Percentiles rank a stretch among this genome's conserved stretches.
phyloP scores from a whole-genome alignment of 2,888 invertebrate genomes.

The Drosophila falleni region DNA sequence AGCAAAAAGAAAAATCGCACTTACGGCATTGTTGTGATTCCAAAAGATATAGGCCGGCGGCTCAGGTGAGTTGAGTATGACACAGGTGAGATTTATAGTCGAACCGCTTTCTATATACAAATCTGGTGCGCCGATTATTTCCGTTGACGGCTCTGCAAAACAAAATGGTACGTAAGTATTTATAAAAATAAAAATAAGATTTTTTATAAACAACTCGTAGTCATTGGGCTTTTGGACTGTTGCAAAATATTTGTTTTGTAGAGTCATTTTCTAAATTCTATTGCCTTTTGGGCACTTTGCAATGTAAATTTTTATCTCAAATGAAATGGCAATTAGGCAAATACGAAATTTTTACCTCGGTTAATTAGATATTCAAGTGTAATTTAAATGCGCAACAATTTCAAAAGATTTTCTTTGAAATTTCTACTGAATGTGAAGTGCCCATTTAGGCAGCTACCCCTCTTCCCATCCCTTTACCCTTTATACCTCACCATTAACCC shows the following conservation, averaged over 20 bases:
- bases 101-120: slow-evolving; percentile 96
- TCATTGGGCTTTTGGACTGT: slow-evolving; percentile 2
- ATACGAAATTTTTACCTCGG: slow-evolving; percentile 30
- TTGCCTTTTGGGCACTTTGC: slow-evolving; percentile 7
- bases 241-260: slow-evolving; percentile 9
- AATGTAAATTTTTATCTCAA: slow-evolving; percentile 36
- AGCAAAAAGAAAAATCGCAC: slow-evolving; percentile 79
- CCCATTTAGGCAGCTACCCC: neutral
- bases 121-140: slow-evolving; percentile 96
- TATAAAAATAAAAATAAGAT: neutral
- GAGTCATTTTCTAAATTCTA: slow-evolving; percentile 19
- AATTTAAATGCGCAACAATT: slow-evolving; percentile 57
- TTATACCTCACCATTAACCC: neutral
- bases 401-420: slow-evolving; percentile 50
- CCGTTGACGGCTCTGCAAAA: slow-evolving; percentile 94
- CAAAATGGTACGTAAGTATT: neutral
- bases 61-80: slow-evolving; percentile 95
- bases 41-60: slow-evolving; percentile 97
- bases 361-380: slow-evolving; percentile 56
- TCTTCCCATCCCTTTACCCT: neutral
- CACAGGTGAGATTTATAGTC: slow-evolving; percentile 97
- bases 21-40: slow-evolving; percentile 97
- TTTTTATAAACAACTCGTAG: slow-evolving; percentile 4
- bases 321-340: slow-evolving; percentile 56
- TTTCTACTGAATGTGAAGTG: slow-evolving; percentile 36